A percentile compares a stretch with the other conserved stretches of the same genome.
Evolutionary conservation across 2,113 vertebrate species (phyloP).

Genomic region (Lamprotornis superbus): DNA sequence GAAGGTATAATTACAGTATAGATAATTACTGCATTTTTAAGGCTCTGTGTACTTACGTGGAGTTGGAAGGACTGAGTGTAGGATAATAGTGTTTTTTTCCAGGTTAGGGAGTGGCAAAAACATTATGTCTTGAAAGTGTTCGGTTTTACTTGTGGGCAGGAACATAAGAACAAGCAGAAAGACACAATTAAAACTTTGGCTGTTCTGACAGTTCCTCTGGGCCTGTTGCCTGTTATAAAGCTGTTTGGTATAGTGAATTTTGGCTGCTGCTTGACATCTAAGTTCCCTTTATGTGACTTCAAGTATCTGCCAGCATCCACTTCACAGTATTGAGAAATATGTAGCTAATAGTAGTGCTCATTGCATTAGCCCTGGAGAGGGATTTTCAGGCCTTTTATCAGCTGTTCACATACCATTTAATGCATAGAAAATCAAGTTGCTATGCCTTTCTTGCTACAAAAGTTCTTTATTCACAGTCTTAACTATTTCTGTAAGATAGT

Average conservation of each 20-base stretch:
- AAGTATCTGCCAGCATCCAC: not conserved
- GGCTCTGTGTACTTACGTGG: not conserved
- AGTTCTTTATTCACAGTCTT: not conserved
- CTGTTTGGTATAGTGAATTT: not conserved
- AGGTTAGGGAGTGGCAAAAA: not conserved
- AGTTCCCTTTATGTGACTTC: not conserved
- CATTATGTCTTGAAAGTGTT: not conserved
- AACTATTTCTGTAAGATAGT: not conserved
- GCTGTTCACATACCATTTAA: not conserved
- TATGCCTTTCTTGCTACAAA: not conserved
- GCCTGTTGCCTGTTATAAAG: not conserved
- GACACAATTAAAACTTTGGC: not conserved
- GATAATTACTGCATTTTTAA: not conserved
- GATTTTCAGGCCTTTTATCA: conserved; percentile 16
- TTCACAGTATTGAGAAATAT: not conserved
- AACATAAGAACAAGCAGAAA: not conserved
- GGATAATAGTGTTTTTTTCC: not conserved
- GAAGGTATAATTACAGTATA: not conserved
- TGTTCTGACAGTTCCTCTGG: not conserved
- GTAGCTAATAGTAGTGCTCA: not conserved
- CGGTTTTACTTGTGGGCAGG: not conserved
- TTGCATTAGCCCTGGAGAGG: not conserved
- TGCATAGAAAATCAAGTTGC: not conserved
- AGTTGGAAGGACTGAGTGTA: not conserved
- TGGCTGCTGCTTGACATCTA: not conserved